Conservation (phyloP, 2,888 invertebrate genomes). For the Tillus elongatus region DNA sequence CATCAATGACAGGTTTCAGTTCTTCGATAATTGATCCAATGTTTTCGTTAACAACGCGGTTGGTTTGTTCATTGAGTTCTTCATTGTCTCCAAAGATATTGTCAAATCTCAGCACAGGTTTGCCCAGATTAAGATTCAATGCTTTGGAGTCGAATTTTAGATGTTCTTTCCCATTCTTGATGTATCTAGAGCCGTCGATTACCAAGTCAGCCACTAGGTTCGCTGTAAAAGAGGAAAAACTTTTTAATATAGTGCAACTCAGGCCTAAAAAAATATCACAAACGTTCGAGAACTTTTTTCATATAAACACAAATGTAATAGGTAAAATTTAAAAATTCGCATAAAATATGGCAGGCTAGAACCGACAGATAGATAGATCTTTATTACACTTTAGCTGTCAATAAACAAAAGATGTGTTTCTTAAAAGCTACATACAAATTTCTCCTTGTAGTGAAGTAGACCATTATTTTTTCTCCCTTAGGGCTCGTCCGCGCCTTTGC, state of each 20-base stretch:
- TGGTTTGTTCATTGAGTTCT: conserved; percentile 53
- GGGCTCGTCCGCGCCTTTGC: too few relatives aligned
- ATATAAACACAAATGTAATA: too few relatives aligned
- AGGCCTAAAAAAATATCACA: too few relatives aligned
- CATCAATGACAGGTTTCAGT: conserved; percentile 55
- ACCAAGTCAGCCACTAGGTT: conserved; percentile 51
- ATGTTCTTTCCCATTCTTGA: conserved; percentile 44
- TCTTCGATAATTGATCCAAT: conserved; percentile 58
- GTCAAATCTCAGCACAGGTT: conserved; percentile 52
- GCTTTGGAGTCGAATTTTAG: conserved; percentile 52
- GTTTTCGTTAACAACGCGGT: conserved; percentile 62
- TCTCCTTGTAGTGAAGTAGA: too few relatives aligned
- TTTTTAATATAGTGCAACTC: conserved; percentile 8
- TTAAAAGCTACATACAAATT: too few relatives aligned
- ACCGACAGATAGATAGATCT: too few relatives aligned
- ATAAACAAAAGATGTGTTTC: too few relatives aligned
- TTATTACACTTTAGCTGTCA: too few relatives aligned
- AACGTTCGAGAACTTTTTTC: too few relatives aligned
- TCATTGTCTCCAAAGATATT: conserved; percentile 58
- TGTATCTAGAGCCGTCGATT: conserved; percentile 47
- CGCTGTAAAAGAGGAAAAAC: conserved; percentile 39
- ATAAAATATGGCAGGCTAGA: too few relatives aligned
- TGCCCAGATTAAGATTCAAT: conserved; percentile 53
- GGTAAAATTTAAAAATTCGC: too few relatives aligned
- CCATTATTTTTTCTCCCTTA: too few relatives aligned